Evolutionary conservation across 2,113 vertebrate genomes (phyloP).

Genomic region (Lagenorhynchus albirostris): DNA sequence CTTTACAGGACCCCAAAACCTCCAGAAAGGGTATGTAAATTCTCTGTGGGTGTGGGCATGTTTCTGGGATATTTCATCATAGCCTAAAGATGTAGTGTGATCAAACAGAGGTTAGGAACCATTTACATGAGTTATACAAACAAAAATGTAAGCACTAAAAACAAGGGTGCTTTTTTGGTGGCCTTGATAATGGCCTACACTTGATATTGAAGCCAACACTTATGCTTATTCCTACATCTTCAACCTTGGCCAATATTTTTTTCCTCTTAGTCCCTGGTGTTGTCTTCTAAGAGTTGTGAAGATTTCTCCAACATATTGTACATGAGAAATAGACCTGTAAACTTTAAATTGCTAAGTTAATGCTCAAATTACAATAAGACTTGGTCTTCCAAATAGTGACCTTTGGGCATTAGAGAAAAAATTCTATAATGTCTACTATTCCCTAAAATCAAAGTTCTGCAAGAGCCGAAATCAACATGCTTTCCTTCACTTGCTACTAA

Average conservation of each 20-base stretch:
- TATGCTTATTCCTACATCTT: background rate
- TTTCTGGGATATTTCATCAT: background rate
- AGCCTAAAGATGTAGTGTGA: fast-evolving
- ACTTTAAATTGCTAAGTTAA: background rate
- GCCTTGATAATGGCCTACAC: background rate
- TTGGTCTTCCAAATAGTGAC: background rate
- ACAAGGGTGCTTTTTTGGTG: background rate
- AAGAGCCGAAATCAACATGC: background rate
- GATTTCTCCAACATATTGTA: background rate
- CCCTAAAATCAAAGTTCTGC: background rate
- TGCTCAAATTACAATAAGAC: background rate
- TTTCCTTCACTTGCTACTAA: background rate
- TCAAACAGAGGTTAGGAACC: background rate
- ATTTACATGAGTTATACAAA: background rate
- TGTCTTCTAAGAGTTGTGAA: background rate
- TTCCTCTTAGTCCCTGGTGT: background rate
- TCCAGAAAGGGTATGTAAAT: background rate
- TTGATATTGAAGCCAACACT: background rate
- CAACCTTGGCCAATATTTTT: background rate
- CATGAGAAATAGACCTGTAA: background rate
- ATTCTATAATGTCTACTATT: too few species aligned
- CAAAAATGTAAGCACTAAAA: background rate
- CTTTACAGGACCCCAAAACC: background rate
- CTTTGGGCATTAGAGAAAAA: background rate
- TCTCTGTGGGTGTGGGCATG: fast-evolving